These are phyloP conservation scores for Mola mola DNA, from an alignment of 2,113 vertebrate genomes.

Conservation along the genomic window DNA sequence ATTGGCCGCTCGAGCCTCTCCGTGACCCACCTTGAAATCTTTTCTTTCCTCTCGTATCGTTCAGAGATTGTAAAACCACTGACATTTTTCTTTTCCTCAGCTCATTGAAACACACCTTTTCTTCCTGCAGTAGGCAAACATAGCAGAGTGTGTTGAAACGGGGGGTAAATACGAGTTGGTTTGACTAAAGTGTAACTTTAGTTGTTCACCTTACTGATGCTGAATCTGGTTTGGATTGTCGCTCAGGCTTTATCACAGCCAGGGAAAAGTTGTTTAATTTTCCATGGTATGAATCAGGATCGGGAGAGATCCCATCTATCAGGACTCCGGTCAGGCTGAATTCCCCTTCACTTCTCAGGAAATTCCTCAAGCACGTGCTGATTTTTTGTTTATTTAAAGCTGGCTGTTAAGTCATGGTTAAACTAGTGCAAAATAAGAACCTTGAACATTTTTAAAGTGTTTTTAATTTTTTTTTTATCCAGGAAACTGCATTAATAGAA, in stretches of 20 bases:
- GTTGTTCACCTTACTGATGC: constrained; percentile 4
- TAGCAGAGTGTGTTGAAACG: not conserved
- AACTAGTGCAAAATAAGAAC: no score
- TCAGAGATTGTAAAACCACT: constrained; percentile 35
- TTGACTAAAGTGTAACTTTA: not conserved
- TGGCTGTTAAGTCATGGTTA: no score
- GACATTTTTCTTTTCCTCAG: constrained; percentile 4
- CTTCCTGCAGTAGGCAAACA: constrained; percentile 20
- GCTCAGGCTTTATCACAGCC: constrained; percentile 42
- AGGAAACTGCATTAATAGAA: constrained; percentile 1
- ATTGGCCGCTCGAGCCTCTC: constrained; percentile 64
- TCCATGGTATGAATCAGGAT: constrained; percentile 64
- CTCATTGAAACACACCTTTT: not conserved
- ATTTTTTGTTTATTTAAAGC: not conserved
- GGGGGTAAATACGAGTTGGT: not conserved
- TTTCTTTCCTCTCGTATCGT: constrained; percentile 34
- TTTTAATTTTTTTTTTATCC: not conserved
- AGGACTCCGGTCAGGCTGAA: constrained; percentile 25
- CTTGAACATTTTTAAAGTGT: no score
- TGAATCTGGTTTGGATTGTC: constrained; percentile 40
- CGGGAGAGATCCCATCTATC: constrained; percentile 49
- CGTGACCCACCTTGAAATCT: constrained; percentile 48
- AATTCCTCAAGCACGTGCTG: constrained; percentile 9
- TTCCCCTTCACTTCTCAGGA: constrained; percentile 36
- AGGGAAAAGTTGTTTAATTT: constrained; percentile 52